Conservation (phyloP, 1,140 invertebrate genomes). For the Heliconius nattereri region DNA sequence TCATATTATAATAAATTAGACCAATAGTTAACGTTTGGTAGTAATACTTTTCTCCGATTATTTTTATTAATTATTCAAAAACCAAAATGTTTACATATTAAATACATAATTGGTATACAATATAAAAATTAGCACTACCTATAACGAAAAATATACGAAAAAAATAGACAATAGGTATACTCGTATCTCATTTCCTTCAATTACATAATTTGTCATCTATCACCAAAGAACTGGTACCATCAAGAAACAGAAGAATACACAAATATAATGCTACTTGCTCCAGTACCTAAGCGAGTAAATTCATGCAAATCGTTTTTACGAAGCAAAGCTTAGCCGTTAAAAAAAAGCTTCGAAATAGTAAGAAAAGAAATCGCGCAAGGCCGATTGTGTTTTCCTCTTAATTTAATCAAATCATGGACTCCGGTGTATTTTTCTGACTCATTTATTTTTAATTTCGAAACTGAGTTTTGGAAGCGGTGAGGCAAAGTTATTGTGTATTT, state of each 20-base stretch:
- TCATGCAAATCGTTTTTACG: slow-evolving; percentile 73
- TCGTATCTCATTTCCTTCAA: neutral
- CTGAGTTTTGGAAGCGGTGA: slow-evolving; percentile 29
- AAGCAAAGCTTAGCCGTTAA: slow-evolving; percentile 58
- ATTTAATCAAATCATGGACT: slow-evolving; percentile 77
- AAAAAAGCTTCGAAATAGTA: slow-evolving; percentile 69
- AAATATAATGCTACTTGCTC: slow-evolving; percentile 54
- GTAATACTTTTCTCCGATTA: too few relatives aligned
- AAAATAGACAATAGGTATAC: neutral
- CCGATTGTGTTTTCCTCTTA: slow-evolving; percentile 69
- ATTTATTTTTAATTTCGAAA: slow-evolving; percentile 76
- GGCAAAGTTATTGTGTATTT: slow-evolving; percentile 33
- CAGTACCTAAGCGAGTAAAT: slow-evolving; percentile 50
- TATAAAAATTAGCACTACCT: too few relatives aligned
- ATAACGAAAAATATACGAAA: too few relatives aligned
- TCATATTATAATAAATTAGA: too few relatives aligned
- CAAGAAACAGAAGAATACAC: slow-evolving; percentile 43
- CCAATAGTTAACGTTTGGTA: too few relatives aligned
- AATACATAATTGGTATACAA: too few relatives aligned
- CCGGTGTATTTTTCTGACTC: slow-evolving; percentile 72
- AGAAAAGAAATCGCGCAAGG: slow-evolving; percentile 40
- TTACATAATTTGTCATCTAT: neutral
- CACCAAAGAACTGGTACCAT: neutral
- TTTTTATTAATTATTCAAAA: too few relatives aligned
- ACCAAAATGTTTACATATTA: too few relatives aligned